phyloP scores from a whole-genome alignment of 1,140 invertebrate genomes.

The Conopomorpha cramerella region DNA sequence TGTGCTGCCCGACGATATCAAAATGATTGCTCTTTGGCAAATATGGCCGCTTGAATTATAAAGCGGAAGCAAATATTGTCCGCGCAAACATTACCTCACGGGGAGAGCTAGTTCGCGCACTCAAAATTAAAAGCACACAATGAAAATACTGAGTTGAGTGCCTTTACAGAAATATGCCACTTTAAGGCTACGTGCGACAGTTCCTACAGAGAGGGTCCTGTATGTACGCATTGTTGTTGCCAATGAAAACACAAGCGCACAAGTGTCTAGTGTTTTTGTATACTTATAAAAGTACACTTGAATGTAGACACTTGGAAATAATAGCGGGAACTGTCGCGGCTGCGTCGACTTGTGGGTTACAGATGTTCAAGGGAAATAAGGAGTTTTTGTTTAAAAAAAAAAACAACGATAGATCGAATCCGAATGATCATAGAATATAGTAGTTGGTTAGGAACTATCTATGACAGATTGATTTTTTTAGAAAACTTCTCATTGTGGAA shows the following conservation, averaged over 20 bases:
- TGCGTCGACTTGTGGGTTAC: no score
- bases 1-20: conserved; percentile 62
- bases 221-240: conserved; percentile 38
- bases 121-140: conserved; percentile 64
- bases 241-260: conserved; percentile 54
- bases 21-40: conserved; percentile 70
- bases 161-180: no score
- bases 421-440: no score
- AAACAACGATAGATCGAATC: no score
- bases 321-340: no score
- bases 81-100: conserved; percentile 64
- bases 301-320: conserved; percentile 56
- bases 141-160: conserved; percentile 52
- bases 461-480: no score
- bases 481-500: no score
- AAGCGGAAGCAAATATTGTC: conserved; percentile 69
- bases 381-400: no score
- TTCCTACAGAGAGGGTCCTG: no score
- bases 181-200: no score
- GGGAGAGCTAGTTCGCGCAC: conserved; percentile 62
- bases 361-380: no score
- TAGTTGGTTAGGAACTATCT: no score
- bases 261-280: conserved; percentile 56
- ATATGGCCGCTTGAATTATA: conserved; percentile 70
- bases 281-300: conserved; percentile 51